Percentiles rank a stretch among this genome's conserved stretches.
These are phyloP conservation scores for Hydriomena furcata DNA, from an alignment of 2,888 invertebrate genomes.

Conservation along the genomic window DNA sequence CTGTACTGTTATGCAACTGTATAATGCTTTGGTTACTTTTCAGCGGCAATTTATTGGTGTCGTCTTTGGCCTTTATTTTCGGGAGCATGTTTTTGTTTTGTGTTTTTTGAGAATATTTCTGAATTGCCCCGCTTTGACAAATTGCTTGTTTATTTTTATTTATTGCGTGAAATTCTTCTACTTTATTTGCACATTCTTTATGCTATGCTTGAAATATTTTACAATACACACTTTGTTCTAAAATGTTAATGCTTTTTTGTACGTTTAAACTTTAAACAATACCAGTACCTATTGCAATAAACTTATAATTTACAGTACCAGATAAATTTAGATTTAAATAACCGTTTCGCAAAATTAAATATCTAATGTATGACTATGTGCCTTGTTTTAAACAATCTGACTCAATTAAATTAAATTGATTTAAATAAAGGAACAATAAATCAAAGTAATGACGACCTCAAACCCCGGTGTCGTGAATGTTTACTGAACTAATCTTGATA, in stretches of 20 bases:
- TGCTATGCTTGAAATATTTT: constrained; percentile 1
- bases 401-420: constrained; percentile 6
- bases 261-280: too few species aligned
- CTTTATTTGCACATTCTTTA: constrained; percentile 18
- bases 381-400: neutral
- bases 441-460: constrained; percentile 42
- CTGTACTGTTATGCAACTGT: constrained; percentile 83
- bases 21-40: constrained; percentile 81
- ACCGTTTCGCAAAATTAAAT: neutral
- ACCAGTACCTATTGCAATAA: too few species aligned
- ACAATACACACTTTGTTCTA: neutral
- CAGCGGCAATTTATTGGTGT: constrained; percentile 74
- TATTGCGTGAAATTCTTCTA: constrained; percentile 25
- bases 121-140: constrained; percentile 52
- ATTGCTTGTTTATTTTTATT: constrained; percentile 29
- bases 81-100: constrained; percentile 69
- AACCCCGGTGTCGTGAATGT: constrained; percentile 41
- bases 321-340: neutral
- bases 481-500: constrained; percentile 49
- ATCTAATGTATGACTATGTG: neutral
- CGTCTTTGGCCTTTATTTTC: constrained; percentile 79
- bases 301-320: too few species aligned
- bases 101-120: constrained; percentile 52
- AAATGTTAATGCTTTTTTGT: too few species aligned
- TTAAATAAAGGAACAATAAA: constrained; percentile 24